Conservation (phyloP, 2,888 invertebrate species). For the Lomographa bimaculata region DNA sequence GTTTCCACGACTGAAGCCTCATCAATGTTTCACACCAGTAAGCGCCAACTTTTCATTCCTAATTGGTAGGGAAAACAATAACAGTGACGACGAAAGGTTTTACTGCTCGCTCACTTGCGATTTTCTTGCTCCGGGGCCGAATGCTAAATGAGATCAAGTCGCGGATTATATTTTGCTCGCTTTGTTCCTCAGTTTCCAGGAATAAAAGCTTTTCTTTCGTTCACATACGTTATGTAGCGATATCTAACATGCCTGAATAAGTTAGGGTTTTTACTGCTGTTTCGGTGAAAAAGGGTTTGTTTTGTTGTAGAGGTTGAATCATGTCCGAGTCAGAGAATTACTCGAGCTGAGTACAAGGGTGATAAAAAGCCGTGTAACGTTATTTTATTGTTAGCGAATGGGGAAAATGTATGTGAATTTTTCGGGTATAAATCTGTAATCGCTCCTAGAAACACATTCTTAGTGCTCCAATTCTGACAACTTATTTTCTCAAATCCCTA, state of each 20-base stretch:
- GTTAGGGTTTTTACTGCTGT: constrained; percentile 17
- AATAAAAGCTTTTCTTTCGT: constrained; percentile 24
- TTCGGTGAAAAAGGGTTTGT: constrained; percentile 17
- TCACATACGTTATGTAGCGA: constrained; percentile 20
- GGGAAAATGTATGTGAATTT: neutral
- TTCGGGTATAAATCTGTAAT: no score
- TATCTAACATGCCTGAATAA: constrained; percentile 18
- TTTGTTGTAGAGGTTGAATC: constrained; percentile 16
- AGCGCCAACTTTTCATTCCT: constrained; percentile 65
- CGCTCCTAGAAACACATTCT: neutral
- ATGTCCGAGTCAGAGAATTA: constrained; percentile 8
- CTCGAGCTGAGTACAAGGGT: neutral
- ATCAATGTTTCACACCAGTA: constrained; percentile 75
- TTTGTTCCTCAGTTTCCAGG: constrained; percentile 19
- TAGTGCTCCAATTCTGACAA: no score
- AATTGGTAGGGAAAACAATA: constrained; percentile 76
- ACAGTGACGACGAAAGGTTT: constrained; percentile 55
- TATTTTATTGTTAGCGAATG: constrained; percentile 12
- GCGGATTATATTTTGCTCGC: constrained; percentile 32
- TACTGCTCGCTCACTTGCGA: constrained; percentile 61
- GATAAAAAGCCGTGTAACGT: constrained; percentile 7
- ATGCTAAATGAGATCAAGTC: constrained; percentile 53
- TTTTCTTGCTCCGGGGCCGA: constrained; percentile 42
- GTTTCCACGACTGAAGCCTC: constrained; percentile 48
- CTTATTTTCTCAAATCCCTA: no score